Base-by-base conservation (phyloP, 2,797 vertebrate genomes). In the Oophaga sylvatica region DNA sequence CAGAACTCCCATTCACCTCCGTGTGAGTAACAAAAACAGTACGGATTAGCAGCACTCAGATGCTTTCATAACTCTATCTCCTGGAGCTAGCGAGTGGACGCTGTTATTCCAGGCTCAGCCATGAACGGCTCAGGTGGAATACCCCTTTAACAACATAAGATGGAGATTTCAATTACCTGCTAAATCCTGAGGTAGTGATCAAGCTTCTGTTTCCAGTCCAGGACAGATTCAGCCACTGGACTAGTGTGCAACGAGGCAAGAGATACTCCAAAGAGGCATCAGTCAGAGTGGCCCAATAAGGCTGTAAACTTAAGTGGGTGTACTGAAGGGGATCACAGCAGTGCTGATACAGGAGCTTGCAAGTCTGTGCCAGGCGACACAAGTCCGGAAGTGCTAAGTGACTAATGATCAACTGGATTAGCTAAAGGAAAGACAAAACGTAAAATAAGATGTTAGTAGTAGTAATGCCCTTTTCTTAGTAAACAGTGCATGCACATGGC, bases 241-340 rank as follows among this genome's bases (percentile, higher is more conserved):
- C 94, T 35, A 98, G 97, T 84, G 96, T 95, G 92, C 98, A 99
- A 91, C 98, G 97, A 90, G 96, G 93, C 95, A 98, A 96, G 89
- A 99, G 95, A 93, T 97, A 95, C 91, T 96, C 96, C 92, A 99
- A 92, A 68, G 97, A 97, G 35, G 95, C 92, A 87, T 99, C 98
- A 85, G 94, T 97, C 91, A 99, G 94, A 90, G 95, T 96, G 84
- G 96, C 96, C 98, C 98, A 99, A 93, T 99, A 99, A 6, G 98
- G 98, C 91, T 99, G 97, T 94, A 99, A 96, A 94, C 98, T 98
- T 92, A 99, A 97, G 92, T 99, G 97, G 93, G 96, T 96, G 93
- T 99, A 99, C 90, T 99, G 98, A 9, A 99, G 96, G 60, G 98
- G 98, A 92, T 99, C 97, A 91, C 96, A 97, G 93, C 98, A 99